Evolutionary conservation across 1,140 invertebrate genomes (phyloP).

Genomic region (Episyrphus balteatus): DNA sequence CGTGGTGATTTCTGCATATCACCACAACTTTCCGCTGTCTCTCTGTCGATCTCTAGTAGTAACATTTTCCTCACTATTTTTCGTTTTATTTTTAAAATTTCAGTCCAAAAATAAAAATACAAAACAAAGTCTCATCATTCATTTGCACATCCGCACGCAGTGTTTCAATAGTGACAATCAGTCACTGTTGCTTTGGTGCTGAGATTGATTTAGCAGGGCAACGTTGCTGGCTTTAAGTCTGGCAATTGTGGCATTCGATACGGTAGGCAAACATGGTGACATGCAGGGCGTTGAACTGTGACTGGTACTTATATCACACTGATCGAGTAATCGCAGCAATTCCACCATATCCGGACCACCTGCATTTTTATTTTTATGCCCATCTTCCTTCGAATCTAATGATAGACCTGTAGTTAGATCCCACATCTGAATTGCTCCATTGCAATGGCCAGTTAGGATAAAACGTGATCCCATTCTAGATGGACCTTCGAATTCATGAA

Average conservation of each 20-base stretch:
- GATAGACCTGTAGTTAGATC: conserved; percentile 93
- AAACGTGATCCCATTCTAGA: conserved; percentile 84
- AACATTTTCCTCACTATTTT: too few species aligned
- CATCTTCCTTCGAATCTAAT: conserved; percentile 51
- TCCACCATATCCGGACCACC: conserved; percentile 86
- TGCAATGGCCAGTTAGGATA: conserved; percentile 90
- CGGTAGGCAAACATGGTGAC: conserved; percentile 60
- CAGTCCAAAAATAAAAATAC: too few species aligned
- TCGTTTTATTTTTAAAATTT: too few species aligned
- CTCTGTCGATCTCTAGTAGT: too few species aligned
- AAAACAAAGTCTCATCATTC: too few species aligned
- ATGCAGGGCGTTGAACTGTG: conserved; percentile 74
- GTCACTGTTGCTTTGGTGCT: conserved; percentile 7
- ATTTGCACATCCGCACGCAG: too few species aligned
- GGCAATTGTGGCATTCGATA: conserved; percentile 41
- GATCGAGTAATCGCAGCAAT: conserved; percentile 78
- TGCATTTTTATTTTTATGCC: conserved; percentile 46
- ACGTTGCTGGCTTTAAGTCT: conserved; percentile 63
- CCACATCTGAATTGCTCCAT: conserved; percentile 96
- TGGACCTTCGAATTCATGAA: conserved; percentile 94
- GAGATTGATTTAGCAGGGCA: conserved; percentile 53
- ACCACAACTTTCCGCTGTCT: too few species aligned
- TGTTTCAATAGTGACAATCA: background rate
- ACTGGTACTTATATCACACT: conserved; percentile 82
- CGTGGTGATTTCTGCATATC: too few species aligned